A percentile compares a stretch with the other conserved stretches of the same genome.
These are phyloP conservation scores for Syritta pipiens DNA, from an alignment of 2,888 invertebrate genomes.

Conservation along the genomic window DNA sequence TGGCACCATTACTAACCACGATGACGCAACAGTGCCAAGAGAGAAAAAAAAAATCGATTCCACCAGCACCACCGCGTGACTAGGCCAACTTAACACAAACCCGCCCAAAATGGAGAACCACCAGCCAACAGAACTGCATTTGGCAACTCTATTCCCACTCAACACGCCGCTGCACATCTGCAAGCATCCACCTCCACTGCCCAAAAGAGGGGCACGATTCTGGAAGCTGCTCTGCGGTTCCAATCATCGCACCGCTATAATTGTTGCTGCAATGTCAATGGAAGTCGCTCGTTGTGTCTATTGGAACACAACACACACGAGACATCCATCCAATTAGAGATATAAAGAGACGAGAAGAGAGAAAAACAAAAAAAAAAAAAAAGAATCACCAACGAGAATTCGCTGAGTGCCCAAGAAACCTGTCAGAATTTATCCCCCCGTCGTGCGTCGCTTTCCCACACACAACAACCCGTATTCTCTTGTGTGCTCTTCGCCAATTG, in stretches of 20 bases:
- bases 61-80: no score
- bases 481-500: background rate
- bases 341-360: no score
- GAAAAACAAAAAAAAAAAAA: background rate
- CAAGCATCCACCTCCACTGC: background rate
- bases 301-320: background rate
- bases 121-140: background rate
- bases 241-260: background rate
- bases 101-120: no score
- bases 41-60: constrained; percentile 33
- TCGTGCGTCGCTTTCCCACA: constrained; percentile 19
- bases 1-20: background rate
- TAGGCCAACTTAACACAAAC: background rate
- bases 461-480: background rate
- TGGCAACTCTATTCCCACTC: constrained; percentile 24
- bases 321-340: constrained; percentile 15
- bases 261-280: constrained; percentile 27
- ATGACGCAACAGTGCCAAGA: constrained; percentile 41
- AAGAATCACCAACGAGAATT: no score
- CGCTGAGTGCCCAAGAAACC: constrained; percentile 11
- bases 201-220: background rate
- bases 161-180: constrained; percentile 43
- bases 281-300: constrained; percentile 1
- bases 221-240: constrained; percentile 4
- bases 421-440: constrained; percentile 18